phyloP scores from a whole-genome alignment of 2,797 vertebrate species.

The Hippocampus kuda region DNA sequence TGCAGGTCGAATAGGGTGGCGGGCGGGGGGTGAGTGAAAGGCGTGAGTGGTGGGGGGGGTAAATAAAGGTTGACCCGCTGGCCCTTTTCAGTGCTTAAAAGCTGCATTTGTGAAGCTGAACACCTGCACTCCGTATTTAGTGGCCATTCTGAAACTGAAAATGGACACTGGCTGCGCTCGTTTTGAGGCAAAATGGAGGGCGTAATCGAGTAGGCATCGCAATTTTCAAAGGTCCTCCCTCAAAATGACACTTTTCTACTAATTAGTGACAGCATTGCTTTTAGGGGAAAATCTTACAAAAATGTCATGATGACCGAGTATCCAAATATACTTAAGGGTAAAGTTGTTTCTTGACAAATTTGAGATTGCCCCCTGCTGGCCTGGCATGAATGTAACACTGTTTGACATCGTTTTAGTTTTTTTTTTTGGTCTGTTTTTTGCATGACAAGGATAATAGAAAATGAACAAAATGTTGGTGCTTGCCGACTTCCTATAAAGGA shows the following conservation, averaged over 20 bases:
- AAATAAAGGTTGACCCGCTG: slow-evolving; percentile 40
- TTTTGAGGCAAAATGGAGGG: neutral
- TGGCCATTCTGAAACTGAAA: neutral
- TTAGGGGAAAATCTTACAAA: neutral
- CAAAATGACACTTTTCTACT: neutral
- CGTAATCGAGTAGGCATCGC: neutral
- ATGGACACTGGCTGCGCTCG: neutral
- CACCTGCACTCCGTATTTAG: neutral
- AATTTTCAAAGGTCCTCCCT: neutral
- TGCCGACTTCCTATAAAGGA: no score
- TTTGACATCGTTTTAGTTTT: no score
- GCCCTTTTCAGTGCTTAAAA: slow-evolving; percentile 58
- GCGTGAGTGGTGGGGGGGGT: slow-evolving; percentile 26
- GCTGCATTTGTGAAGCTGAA: slow-evolving; percentile 55
- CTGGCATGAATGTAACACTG: no score
- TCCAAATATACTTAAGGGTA: neutral
- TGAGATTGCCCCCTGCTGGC: no score
- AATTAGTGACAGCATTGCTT: neutral
- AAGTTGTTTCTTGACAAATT: no score
- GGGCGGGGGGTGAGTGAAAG: slow-evolving; percentile 37
- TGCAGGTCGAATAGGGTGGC: slow-evolving; percentile 14
- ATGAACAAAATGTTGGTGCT: no score
- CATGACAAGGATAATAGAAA: no score
- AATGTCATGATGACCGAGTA: neutral
- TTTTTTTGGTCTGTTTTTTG: no score